Evolutionary conservation across 2,888 invertebrate species (phyloP).

Genomic region (Ashinkailepas kermadecensis): DNA sequence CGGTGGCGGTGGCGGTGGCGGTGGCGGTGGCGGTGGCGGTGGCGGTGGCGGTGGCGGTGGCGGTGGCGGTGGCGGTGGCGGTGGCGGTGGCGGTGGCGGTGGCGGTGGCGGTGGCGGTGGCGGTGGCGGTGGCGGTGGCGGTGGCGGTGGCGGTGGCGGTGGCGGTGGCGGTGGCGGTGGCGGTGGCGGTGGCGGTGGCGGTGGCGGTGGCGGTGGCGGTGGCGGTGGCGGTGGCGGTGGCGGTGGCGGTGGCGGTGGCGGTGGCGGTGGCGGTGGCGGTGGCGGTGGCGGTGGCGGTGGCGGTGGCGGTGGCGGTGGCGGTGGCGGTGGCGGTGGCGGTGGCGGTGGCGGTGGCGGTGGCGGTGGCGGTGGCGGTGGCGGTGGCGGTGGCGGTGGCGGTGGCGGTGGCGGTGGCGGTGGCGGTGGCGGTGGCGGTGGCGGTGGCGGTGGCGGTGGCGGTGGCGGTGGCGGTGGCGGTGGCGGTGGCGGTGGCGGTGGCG

Average conservation of each 20-base stretch:
- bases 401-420: conserved; percentile 23
- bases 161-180: conserved; percentile 23
- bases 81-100: conserved; percentile 23
- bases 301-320: conserved; percentile 22
- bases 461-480: conserved; percentile 23
- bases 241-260: conserved; percentile 22
- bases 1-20: conserved; percentile 23
- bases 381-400: conserved; percentile 23
- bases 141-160: conserved; percentile 23
- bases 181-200: conserved; percentile 22
- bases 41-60: conserved; percentile 24
- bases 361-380: conserved; percentile 22
- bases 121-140: conserved; percentile 22
- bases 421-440: conserved; percentile 22
- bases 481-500: conserved; percentile 22
- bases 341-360: conserved; percentile 23
- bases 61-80: conserved; percentile 22
- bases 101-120: conserved; percentile 23
- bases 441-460: conserved; percentile 22
- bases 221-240: conserved; percentile 23
- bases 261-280: conserved; percentile 23
- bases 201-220: conserved; percentile 23
- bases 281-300: conserved; percentile 23
- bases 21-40: conserved; percentile 21
- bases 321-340: conserved; percentile 23